These are phyloP conservation scores for Noctilio leporinus DNA, from an alignment of 2,113 vertebrate genomes.

Conservation along the genomic window DNA sequence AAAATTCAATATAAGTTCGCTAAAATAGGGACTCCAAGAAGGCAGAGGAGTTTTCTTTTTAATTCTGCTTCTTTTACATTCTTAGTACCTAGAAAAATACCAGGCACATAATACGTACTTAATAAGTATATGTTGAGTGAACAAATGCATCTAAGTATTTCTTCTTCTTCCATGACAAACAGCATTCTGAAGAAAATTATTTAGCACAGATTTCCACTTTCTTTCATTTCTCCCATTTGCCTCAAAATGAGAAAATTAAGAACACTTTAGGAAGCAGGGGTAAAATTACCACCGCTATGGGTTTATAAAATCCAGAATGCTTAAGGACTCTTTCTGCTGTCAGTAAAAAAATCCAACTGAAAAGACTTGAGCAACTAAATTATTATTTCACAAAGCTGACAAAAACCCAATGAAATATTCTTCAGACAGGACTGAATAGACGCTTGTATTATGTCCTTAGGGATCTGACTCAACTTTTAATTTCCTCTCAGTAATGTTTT, in stretches of 20 bases:
- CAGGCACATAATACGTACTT: background rate
- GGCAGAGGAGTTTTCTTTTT: background rate
- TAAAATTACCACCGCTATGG: background rate
- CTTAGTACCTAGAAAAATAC: background rate
- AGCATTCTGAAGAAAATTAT: background rate
- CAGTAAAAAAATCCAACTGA: background rate
- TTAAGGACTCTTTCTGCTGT: background rate
- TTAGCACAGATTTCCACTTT: background rate
- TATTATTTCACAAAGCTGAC: background rate
- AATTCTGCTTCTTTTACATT: background rate
- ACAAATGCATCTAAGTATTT: background rate
- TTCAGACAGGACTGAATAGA: background rate
- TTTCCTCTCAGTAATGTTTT: background rate
- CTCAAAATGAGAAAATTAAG: background rate
- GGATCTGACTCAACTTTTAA: background rate
- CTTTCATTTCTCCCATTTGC: background rate
- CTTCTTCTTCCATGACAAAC: background rate
- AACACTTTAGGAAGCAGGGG: background rate
- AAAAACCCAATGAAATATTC: background rate
- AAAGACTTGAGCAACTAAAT: conserved; percentile 3
- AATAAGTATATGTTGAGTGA: background rate
- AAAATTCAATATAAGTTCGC: background rate
- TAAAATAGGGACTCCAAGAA: background rate
- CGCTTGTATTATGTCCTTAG: background rate
- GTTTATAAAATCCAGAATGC: background rate